Conservation (phyloP, 2,888 invertebrate species). For the Brenthis daphne region DNA sequence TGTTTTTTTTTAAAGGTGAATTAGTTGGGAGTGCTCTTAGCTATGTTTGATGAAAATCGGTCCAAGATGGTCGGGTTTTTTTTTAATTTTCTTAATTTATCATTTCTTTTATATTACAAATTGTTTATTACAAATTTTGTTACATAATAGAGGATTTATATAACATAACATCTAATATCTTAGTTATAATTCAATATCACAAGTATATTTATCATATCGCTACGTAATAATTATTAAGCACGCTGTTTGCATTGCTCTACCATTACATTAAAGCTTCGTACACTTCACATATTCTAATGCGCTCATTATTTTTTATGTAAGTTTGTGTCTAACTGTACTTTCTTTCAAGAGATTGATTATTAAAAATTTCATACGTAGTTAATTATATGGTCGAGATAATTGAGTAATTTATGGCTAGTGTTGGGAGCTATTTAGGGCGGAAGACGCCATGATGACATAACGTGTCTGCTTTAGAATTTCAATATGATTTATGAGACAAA, state of each 20-base stretch:
- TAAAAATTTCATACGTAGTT: constrained; percentile 66
- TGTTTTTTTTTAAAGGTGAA: no score
- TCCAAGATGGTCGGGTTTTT: no score
- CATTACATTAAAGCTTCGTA: constrained; percentile 45
- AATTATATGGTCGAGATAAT: constrained; percentile 71
- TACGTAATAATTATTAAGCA: not conserved
- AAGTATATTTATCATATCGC: no score
- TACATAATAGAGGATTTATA: no score
- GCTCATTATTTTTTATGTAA: constrained; percentile 74
- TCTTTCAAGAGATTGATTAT: constrained; percentile 75
- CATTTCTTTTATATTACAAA: no score
- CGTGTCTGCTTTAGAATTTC: constrained; percentile 1
- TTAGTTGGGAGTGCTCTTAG: no score
- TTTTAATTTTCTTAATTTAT: no score
- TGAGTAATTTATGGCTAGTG: constrained; percentile 62
- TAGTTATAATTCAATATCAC: no score
- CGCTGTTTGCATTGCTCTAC: constrained; percentile 51
- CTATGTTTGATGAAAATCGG: no score
- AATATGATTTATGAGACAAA: constrained; percentile 12
- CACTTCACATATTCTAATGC: constrained; percentile 67
- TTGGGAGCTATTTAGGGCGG: constrained; percentile 21
- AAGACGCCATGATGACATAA: constrained; percentile 29
- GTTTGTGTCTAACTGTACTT: constrained; percentile 68
- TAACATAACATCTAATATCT: no score
- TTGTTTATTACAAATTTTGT: no score